A percentile compares a stretch with the other conserved stretches of the same genome.
phyloP scores from a whole-genome alignment of 92 coral and sea anemone species.

The Phenganax marumi region DNA sequence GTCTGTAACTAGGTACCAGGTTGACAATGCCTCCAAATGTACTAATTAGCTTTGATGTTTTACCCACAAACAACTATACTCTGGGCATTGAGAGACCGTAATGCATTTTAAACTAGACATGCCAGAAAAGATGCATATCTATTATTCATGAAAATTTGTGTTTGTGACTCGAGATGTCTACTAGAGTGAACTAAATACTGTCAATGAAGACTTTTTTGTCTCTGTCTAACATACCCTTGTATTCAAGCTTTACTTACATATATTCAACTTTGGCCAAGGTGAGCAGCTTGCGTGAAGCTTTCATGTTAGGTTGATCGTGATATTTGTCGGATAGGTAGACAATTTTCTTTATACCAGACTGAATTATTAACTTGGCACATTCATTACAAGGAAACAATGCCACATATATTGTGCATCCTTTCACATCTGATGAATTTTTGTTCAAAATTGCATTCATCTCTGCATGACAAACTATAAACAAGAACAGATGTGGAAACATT shows the following conservation, averaged over 20 bases:
- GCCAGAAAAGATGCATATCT: no score
- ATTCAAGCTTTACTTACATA: conserved; percentile 56
- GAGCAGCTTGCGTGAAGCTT: conserved; percentile 78
- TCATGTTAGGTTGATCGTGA: conserved; percentile 74
- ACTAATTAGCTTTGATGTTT: no score
- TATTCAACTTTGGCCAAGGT: conserved; percentile 78
- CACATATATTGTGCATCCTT: conserved; percentile 81
- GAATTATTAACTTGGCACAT: conserved; percentile 86
- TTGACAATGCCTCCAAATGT: no score
- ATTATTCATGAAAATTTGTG: no score
- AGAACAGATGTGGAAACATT: neutral
- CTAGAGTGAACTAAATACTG: no score
- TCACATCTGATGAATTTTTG: conserved; percentile 89
- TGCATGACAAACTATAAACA: conserved; percentile 86
- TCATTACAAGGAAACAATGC: conserved; percentile 98
- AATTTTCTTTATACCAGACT: conserved; percentile 82
- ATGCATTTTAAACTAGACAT: no score
- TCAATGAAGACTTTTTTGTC: no score
- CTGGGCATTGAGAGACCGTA: no score
- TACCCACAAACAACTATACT: no score
- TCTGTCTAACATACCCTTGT: no score
- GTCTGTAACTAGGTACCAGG: no score
- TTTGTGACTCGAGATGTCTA: no score
- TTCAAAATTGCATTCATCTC: conserved; percentile 98
- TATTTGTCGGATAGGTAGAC: conserved; percentile 90